Percentiles rank a stretch among this genome's conserved stretches.
Evolutionary conservation across 2,797 vertebrate species (phyloP).

Genomic region (Chaenodraco wilsoni): DNA sequence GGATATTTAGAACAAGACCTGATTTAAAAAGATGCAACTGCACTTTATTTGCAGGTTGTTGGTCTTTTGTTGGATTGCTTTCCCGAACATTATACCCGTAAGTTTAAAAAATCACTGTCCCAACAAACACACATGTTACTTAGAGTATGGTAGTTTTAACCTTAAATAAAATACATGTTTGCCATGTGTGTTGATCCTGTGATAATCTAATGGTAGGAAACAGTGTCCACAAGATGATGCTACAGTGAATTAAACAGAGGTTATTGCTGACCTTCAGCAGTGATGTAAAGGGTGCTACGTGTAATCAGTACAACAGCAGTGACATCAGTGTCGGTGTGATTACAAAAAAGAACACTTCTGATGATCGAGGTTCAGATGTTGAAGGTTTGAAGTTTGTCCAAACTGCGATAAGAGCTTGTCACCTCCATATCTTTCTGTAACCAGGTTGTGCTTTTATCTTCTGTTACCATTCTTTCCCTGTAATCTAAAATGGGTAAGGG

Average conservation of each 20-base stretch:
- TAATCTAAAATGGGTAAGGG: neutral
- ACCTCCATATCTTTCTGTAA: neutral
- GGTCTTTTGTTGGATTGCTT: neutral
- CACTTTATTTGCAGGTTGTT: constrained; percentile 11
- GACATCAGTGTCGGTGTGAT: neutral
- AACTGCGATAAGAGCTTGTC: neutral
- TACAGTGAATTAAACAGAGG: neutral
- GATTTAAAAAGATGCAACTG: neutral
- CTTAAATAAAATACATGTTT: neutral
- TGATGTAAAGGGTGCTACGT: too few species aligned
- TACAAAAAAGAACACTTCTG: neutral
- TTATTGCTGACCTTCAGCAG: too few species aligned
- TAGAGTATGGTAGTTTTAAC: neutral
- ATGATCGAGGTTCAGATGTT: neutral
- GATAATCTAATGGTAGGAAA: neutral
- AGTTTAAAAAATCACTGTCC: neutral
- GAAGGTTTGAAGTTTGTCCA: neutral
- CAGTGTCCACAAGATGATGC: neutral
- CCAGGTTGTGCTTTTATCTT: neutral
- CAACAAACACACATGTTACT: constrained; percentile 4
- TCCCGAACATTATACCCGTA: neutral
- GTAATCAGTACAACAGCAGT: neutral
- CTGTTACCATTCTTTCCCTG: neutral
- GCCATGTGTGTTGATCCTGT: neutral
- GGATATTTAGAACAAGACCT: neutral